These are phyloP conservation scores for Drosophila nikananu DNA, from an alignment of 1,140 invertebrate species.

Conservation along the genomic window DNA sequence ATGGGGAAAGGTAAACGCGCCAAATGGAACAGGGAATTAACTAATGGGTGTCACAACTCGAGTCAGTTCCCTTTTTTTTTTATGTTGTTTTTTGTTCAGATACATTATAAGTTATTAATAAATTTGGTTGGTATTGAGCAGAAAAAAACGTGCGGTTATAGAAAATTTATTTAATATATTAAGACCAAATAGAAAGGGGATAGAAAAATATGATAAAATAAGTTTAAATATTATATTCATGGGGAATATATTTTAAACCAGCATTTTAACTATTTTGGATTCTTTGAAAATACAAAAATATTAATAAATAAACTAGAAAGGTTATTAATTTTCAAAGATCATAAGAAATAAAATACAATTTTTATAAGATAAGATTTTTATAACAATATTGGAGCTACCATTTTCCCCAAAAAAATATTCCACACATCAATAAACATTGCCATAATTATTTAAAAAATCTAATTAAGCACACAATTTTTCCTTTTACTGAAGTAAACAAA, in stretches of 20 bases:
- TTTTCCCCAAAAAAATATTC: neutral
- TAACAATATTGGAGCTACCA: neutral
- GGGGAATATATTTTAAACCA: neutral
- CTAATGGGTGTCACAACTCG: slow-evolving; percentile 28
- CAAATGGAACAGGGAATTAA: slow-evolving; percentile 34
- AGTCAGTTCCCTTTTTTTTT: slow-evolving; percentile 8
- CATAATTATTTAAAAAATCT: slow-evolving; percentile 2
- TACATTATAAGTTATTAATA: slow-evolving; percentile 11
- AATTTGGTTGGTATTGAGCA: slow-evolving; percentile 12
- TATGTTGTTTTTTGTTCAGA: neutral
- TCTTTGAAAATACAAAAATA: neutral
- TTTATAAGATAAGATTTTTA: no score
- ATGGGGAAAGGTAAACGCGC: slow-evolving; percentile 16
- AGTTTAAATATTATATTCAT: neutral
- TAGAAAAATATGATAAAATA: no score
- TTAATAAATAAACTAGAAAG: neutral
- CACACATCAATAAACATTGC: neutral
- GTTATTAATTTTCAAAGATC: neutral
- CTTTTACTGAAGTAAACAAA: slow-evolving; percentile 4
- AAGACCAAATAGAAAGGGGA: neutral
- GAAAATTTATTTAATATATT: neutral
- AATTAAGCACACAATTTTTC: slow-evolving; percentile 14
- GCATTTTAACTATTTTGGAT: neutral
- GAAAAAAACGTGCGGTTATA: neutral
- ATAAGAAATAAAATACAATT: neutral